phyloP scores from a whole-genome alignment of 2,888 invertebrate species.

The Oscheius sp. region DNA sequence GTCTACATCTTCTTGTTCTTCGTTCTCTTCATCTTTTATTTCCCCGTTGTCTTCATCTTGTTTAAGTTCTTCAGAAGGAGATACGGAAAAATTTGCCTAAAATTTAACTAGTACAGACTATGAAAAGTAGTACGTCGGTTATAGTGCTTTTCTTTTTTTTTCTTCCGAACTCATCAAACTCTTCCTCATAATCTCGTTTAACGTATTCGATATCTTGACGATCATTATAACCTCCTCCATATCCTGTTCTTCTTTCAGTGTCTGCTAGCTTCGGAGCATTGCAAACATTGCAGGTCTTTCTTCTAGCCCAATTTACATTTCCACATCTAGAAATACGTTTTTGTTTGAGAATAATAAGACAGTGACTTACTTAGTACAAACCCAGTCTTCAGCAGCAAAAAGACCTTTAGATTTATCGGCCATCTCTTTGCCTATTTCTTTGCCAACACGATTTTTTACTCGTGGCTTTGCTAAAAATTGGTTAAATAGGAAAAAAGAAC shows the following conservation, averaged over 20 bases:
- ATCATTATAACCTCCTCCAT: constrained; percentile 75
- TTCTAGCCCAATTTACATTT: constrained; percentile 98
- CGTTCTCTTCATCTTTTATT: constrained; percentile 36
- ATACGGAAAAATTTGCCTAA: no score
- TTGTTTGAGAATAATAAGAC: constrained; percentile 1
- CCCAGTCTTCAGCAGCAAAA: constrained; percentile 98
- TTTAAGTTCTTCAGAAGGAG: not conserved
- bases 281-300: constrained; percentile 96
- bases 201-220: constrained; percentile 85
- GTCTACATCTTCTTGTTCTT: constrained; percentile 31
- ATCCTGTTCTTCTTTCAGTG: constrained; percentile 65
- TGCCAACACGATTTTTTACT: constrained; percentile 74
- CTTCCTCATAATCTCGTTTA: constrained; percentile 79
- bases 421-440: constrained; percentile 95
- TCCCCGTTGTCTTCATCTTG: constrained; percentile 24
- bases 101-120: no score
- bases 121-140: not conserved
- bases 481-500: not conserved
- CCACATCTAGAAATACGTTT: constrained; percentile 84
- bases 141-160: constrained; percentile 52
- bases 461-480: constrained; percentile 70
- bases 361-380: constrained; percentile 83
- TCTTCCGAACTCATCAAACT: constrained; percentile 83
- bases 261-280: constrained; percentile 88
- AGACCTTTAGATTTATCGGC: constrained; percentile 90